Percentiles rank a stretch among this genome's conserved stretches.
Conservation (phyloP, 1,140 invertebrate genomes). For the Temnothorax longispinosus region DNA sequence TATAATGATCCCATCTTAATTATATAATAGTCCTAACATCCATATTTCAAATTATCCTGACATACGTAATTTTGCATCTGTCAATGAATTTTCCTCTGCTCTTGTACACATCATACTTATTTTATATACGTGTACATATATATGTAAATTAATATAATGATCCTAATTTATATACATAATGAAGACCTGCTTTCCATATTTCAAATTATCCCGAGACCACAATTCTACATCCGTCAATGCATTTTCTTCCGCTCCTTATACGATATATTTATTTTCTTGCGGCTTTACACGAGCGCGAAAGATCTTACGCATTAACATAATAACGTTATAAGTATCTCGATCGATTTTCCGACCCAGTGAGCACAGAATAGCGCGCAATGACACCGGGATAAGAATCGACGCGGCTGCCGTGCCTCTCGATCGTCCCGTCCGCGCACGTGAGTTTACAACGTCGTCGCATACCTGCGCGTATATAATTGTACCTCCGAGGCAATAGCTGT, state of each 20-base stretch:
- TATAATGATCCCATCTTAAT: not conserved
- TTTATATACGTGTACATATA: not conserved
- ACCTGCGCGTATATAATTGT: constrained; percentile 34
- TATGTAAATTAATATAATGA: not conserved
- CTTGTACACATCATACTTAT: not conserved
- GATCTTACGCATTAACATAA: not conserved
- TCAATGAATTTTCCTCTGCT: not conserved
- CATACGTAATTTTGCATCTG: not conserved
- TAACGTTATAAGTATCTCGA: not conserved
- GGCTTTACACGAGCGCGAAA: not conserved
- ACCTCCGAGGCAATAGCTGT: constrained; percentile 34
- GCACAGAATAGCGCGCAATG: not conserved
- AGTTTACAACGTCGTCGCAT: constrained; percentile 29
- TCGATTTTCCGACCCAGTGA: not conserved
- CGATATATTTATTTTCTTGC: not conserved
- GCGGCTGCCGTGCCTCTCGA: not conserved
- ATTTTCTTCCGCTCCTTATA: not conserved
- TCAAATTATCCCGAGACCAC: not conserved
- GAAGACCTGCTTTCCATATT: not conserved
- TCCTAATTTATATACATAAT: not conserved
- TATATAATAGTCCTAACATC: not conserved
- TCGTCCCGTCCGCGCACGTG: not conserved
- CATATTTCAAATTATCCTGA: not conserved
- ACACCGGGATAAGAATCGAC: not conserved
- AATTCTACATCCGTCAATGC: not conserved